Evolutionary conservation across 1,140 invertebrate genomes (phyloP).

Genomic region (Aphis craccivora): DNA sequence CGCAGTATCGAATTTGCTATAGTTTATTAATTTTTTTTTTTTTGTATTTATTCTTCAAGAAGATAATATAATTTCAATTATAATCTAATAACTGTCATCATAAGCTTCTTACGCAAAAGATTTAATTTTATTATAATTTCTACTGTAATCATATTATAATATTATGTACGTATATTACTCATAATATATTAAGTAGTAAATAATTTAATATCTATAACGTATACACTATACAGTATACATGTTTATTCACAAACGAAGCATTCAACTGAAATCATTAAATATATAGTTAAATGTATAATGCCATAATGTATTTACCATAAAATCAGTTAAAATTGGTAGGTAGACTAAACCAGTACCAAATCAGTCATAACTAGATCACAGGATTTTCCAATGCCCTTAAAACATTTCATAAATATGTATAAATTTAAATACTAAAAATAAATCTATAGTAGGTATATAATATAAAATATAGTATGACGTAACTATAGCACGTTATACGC

Average conservation of each 20-base stretch:
- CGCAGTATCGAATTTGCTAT: background rate
- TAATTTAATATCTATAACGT: background rate
- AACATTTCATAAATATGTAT: slow-evolving; percentile 26
- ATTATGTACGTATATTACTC: background rate
- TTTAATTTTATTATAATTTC: background rate
- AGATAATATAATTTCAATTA: background rate
- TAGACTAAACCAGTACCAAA: slow-evolving; percentile 6
- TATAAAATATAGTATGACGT: background rate
- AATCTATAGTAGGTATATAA: background rate
- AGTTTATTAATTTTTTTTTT: background rate
- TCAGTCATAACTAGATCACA: slow-evolving; percentile 21
- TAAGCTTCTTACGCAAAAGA: background rate
- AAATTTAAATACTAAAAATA: slow-evolving; percentile 20
- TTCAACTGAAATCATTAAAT: background rate
- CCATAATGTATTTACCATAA: background rate
- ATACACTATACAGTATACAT: background rate
- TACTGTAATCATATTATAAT: background rate
- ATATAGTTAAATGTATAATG: background rate
- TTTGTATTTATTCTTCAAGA: background rate
- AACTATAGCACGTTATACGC: background rate
- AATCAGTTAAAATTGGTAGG: background rate
- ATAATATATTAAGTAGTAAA: background rate
- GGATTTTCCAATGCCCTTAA: background rate
- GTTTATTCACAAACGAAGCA: background rate
- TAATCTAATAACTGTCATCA: slow-evolving; percentile 3